Evolutionary conservation across 1,140 invertebrate species (phyloP), one percentile per base, ranked within the genome.

Genomic region (Drosophila tsacasi): DNA sequence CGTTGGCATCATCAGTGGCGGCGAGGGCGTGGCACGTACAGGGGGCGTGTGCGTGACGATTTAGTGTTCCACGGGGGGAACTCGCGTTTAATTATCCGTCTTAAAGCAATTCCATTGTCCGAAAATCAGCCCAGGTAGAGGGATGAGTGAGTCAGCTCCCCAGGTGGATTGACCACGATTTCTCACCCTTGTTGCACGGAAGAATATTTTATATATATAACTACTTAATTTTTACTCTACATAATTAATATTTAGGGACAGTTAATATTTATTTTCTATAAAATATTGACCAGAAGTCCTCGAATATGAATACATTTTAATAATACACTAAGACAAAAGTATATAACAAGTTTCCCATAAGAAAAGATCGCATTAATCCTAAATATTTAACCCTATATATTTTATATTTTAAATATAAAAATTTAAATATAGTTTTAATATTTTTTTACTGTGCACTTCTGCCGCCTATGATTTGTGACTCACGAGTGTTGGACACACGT

Each of bases 1-100:
- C 37, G 67, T 52, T 60, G 69, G 60, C 64, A 63, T 76, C 72
- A 75, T 75, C 79, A 50, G n/a, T 3, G 10, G 10, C 8, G 15
- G 9, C 21, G 19, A 40, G 80, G 68, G 58, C 37, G 59, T 65
- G 78, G 71, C 71, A 73, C 52, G 49, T 52, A 30, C 17, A n/a
- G 27, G 13, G 52, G 71, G 61, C 54, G 74, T 67, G 60, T 32
- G 39, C 64, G 40, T 59, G 65, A 49, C 67, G 64, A 71, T 71
- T 71, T 81, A 72, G 79, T 82, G 62, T 58, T 60, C 61, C 80
- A 40, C 17, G 35, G 40, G 77, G 68, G 76, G 62, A 25, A 66
- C 55, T 39, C 27, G 50, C 40, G 67, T 49, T 78, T 82, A 82
- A 82, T 82, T 82, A 82, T 67, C 73, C 37, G 7, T 30, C 49